Evolutionary conservation across 2,888 invertebrate genomes (phyloP).

Genomic region (Lomographa bimaculata): DNA sequence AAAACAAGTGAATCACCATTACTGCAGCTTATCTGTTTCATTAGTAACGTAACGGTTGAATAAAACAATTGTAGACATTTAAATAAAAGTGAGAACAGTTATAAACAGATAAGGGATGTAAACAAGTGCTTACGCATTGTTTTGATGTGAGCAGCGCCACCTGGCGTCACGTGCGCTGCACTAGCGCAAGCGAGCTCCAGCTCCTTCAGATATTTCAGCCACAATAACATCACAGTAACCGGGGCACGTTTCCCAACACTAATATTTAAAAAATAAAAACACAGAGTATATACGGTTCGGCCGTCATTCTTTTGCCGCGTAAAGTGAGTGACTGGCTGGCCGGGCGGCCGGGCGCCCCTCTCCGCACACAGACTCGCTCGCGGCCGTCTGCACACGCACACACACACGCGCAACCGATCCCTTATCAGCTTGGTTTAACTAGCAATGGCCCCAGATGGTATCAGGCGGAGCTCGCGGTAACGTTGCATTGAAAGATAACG

Average conservation of each 20-base stretch:
- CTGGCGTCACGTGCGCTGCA: conserved; percentile 62
- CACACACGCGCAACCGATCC: conserved; percentile 67
- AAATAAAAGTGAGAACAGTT: conserved; percentile 25
- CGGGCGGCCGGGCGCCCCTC: conserved; percentile 62
- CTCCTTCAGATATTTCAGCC: conserved; percentile 76
- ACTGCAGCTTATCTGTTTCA: conserved; percentile 14
- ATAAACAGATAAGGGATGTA: conserved; percentile 37
- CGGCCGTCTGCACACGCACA: conserved; percentile 41
- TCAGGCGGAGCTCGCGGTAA: conserved; percentile 79
- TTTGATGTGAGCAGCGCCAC: conserved; percentile 71
- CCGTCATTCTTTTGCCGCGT: conserved; percentile 82
- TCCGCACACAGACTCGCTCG: conserved; percentile 52
- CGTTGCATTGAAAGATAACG: conserved; percentile 84
- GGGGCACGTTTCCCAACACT: conserved; percentile 39
- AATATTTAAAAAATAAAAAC: conserved; percentile 33
- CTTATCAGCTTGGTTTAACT: conserved; percentile 81
- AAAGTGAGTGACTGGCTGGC: conserved; percentile 78
- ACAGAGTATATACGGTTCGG: conserved; percentile 41
- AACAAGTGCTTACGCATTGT: conserved; percentile 71
- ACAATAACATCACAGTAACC: conserved; percentile 75
- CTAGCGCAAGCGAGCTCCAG: conserved; percentile 73
- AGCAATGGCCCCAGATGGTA: conserved; percentile 82
- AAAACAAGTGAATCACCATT: conserved; percentile 23
- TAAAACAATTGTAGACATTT: conserved; percentile 12
- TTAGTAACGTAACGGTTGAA: conserved; percentile 10